A percentile compares a stretch with the other conserved stretches of the same genome.
Conservation (phyloP, 2,888 invertebrate species). For the Leptinotarsa tumamoca region DNA sequence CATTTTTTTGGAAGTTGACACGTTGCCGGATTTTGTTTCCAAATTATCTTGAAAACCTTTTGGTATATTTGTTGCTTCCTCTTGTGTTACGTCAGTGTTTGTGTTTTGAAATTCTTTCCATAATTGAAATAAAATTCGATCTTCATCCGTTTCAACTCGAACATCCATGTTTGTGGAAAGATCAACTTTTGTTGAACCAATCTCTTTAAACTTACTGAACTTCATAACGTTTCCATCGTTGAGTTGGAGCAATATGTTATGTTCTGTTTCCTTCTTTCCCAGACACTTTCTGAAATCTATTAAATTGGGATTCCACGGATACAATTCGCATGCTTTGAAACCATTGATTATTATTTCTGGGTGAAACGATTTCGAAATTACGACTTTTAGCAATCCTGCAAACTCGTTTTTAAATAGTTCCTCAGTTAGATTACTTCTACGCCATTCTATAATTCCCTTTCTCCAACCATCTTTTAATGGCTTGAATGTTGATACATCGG, state of each 20-base stretch:
- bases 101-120: neutral
- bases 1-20: neutral
- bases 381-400: slow-evolving; percentile 24
- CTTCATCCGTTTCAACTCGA: neutral
- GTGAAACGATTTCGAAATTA: slow-evolving; percentile 23
- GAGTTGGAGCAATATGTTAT: slow-evolving; percentile 16
- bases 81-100: slow-evolving; percentile 14
- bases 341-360: slow-evolving; percentile 28
- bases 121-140: neutral
- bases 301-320: slow-evolving; percentile 38
- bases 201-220: slow-evolving; percentile 32
- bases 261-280: slow-evolving; percentile 29
- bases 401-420: slow-evolving; percentile 5
- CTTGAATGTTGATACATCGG: slow-evolving; percentile 53
- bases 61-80: neutral
- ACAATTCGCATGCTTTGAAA: slow-evolving; percentile 43
- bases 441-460: slow-evolving; percentile 55
- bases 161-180: slow-evolving; percentile 14
- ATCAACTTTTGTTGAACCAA: slow-evolving; percentile 28
- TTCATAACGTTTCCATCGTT: slow-evolving; percentile 21
- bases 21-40: neutral
- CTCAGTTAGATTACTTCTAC: slow-evolving; percentile 47
- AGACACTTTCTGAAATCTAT: slow-evolving; percentile 40
- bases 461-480: slow-evolving; percentile 50
- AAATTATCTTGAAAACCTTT: neutral